Percentiles rank a stretch among this genome's conserved stretches.
Evolutionary conservation across 2,797 vertebrate species (phyloP).

Genomic region (Sandelia bainsii): DNA sequence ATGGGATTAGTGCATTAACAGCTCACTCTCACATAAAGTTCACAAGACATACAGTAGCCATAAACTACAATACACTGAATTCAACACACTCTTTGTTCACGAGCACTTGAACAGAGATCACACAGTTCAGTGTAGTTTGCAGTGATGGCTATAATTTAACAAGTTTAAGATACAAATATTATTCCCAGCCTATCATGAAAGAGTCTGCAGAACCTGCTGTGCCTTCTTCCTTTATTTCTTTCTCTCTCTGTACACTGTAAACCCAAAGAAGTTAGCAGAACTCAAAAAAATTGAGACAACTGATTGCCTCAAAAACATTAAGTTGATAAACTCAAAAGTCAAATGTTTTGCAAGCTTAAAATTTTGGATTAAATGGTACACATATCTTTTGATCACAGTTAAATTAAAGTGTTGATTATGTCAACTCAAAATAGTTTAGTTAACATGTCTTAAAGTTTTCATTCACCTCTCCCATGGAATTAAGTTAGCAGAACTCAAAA

Average conservation of each 20-base stretch:
- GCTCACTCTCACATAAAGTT: background rate
- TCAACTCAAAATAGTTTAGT: too few relatives aligned
- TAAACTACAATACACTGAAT: background rate
- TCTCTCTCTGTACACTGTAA: slow-evolving; percentile 41
- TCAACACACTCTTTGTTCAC: background rate
- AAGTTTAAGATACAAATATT: background rate
- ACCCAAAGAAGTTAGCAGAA: too few relatives aligned
- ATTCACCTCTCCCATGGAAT: too few relatives aligned
- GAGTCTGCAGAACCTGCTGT: background rate
- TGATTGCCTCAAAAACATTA: too few relatives aligned
- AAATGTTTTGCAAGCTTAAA: too few relatives aligned
- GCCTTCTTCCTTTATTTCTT: background rate
- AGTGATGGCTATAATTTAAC: slow-evolving; percentile 1
- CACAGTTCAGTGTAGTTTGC: background rate
- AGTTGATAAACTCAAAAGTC: too few relatives aligned
- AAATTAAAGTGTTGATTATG: too few relatives aligned
- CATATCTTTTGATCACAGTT: too few relatives aligned
- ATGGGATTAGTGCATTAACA: background rate
- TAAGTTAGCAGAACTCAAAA: too few relatives aligned
- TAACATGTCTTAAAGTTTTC: too few relatives aligned
- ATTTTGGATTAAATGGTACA: too few relatives aligned
- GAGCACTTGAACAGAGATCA: background rate
- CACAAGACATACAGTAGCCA: background rate
- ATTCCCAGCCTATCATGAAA: background rate
- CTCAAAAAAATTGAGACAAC: too few relatives aligned